Conservation (phyloP, 2,797 vertebrate species). For the Aphelocoma californica region DNA sequence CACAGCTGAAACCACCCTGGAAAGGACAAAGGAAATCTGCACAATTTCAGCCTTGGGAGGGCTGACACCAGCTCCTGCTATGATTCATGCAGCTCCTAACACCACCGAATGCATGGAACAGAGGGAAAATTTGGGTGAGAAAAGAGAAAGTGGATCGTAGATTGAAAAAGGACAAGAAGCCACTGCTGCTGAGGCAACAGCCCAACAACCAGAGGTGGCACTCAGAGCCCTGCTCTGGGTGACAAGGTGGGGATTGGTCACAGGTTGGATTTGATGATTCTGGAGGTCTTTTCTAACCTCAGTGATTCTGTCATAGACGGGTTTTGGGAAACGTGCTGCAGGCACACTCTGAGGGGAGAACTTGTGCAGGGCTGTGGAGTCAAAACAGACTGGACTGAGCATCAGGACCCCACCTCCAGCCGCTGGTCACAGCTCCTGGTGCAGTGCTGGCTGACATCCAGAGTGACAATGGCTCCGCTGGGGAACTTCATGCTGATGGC, state of each 20-base stretch:
- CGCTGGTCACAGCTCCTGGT: constrained; percentile 62
- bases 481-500: constrained; percentile 60
- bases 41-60: not conserved
- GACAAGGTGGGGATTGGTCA: not conserved
- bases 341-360: too few species aligned
- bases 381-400: not conserved
- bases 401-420: constrained; percentile 25
- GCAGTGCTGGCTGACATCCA: constrained; percentile 68
- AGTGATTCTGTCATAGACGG: not conserved
- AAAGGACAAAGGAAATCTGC: not conserved
- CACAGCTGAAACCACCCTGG: not conserved
- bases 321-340: not conserved
- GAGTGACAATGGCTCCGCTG: constrained; percentile 48
- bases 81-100: not conserved
- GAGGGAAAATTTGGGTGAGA: not conserved
- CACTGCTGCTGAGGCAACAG: not conserved
- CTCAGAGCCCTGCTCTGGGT: not conserved
- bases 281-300: not conserved
- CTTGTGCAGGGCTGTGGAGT: not conserved
- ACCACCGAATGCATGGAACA: not conserved
- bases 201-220: not conserved
- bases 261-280: not conserved
- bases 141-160: rapidly evolving
- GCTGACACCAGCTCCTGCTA: not conserved
- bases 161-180: not conserved